Evolutionary conservation across 2,888 invertebrate genomes (phyloP).

Genomic region (Leptopilina drosophilae): DNA sequence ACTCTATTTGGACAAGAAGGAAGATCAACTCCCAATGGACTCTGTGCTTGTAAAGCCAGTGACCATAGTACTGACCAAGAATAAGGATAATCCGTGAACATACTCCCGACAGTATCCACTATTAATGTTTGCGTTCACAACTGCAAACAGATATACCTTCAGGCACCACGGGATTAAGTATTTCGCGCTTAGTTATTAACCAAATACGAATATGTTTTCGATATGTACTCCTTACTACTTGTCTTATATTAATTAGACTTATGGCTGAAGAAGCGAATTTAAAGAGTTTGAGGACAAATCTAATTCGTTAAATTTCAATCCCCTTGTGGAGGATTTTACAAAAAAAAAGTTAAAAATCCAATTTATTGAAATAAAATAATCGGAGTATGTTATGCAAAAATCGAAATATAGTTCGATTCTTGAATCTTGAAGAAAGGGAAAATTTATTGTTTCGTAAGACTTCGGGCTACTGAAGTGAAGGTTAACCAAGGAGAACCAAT

Average conservation of each 20-base stretch:
- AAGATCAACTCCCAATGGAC: conserved; percentile 47
- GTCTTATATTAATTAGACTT: neutral
- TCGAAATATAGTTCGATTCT: no score
- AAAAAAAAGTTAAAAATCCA: no score
- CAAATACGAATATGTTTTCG: conserved; percentile 73
- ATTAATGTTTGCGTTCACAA: conserved; percentile 76
- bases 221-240: conserved; percentile 57
- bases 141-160: conserved; percentile 72
- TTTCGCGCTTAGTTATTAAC: conserved; percentile 72
- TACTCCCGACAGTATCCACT: conserved; percentile 66
- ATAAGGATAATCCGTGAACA: conserved; percentile 74
- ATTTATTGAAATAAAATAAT: no score
- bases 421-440: no score
- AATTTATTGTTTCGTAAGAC: no score
- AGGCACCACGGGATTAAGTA: conserved; percentile 43
- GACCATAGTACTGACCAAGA: conserved; percentile 69
- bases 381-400: no score
- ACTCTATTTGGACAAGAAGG: conserved; percentile 24
- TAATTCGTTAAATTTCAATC: no score
- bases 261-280: no score
- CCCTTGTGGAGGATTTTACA: no score
- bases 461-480: no score
- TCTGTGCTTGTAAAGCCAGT: conserved; percentile 46
- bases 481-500: no score
- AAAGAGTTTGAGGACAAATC: no score